Percentiles rank a stretch among this genome's conserved stretches.
Evolutionary conservation across 2,888 invertebrate species (phyloP).

Genomic region (Autographa pulchrina): DNA sequence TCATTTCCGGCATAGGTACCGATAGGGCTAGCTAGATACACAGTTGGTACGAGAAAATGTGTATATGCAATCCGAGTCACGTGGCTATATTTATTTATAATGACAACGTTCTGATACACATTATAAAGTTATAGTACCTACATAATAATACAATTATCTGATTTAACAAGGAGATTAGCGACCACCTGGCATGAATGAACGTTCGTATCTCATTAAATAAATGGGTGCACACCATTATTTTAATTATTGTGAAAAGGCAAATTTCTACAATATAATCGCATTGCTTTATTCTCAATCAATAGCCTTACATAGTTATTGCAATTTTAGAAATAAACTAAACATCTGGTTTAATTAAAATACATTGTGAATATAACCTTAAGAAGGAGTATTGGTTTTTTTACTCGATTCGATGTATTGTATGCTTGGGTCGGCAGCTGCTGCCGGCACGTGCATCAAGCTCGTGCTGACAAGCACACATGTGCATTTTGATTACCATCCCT

Average conservation of each 20-base stretch:
- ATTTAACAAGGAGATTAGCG: not conserved
- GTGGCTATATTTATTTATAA: not conserved
- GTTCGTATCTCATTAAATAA: not conserved
- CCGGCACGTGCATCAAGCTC: conserved; percentile 65
- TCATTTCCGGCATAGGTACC: not conserved
- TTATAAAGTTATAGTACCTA: not conserved
- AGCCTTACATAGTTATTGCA: not conserved
- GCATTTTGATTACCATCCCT: conserved; percentile 50
- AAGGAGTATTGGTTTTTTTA: conserved; percentile 27
- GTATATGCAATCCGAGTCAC: conserved; percentile 4
- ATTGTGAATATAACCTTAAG: conserved; percentile 8
- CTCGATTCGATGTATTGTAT: conserved; percentile 33
- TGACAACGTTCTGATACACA: not conserved
- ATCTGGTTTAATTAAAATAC: conserved; percentile 11
- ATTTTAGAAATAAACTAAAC: not conserved
- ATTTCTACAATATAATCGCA: not conserved
- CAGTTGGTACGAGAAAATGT: not conserved
- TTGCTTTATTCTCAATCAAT: not conserved
- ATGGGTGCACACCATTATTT: not conserved
- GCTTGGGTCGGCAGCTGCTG: conserved; percentile 62
- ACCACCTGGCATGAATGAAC: not conserved
- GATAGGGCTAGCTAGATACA: not conserved
- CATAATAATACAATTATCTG: not conserved
- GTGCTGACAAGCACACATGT: conserved; percentile 55
- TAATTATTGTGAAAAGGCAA: not conserved